These are phyloP conservation scores for Pithys albifrons DNA, from an alignment of 2,113 vertebrate species.

Conservation along the genomic window DNA sequence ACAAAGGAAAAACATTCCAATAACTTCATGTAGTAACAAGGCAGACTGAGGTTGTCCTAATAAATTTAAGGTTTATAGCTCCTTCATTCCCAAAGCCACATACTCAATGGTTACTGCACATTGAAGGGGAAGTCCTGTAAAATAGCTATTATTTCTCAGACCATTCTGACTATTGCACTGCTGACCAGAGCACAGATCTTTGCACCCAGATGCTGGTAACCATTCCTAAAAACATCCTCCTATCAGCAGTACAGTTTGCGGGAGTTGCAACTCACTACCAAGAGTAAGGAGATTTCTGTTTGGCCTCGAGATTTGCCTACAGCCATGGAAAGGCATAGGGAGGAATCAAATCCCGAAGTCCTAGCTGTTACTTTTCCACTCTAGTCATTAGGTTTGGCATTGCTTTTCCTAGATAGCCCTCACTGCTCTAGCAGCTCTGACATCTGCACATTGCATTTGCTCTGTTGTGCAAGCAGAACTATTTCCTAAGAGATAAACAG, in stretches of 20 bases:
- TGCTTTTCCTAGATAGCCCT: conserved; percentile 40
- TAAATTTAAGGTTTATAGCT: neutral
- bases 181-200: neutral
- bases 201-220: neutral
- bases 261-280: neutral
- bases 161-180: neutral
- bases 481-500: conserved; percentile 68
- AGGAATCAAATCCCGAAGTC: neutral
- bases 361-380: neutral
- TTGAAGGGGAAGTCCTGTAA: neutral
- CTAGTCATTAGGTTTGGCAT: neutral
- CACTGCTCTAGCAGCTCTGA: conserved; percentile 20
- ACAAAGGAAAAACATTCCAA: neutral
- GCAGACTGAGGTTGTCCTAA: neutral
- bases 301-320: neutral
- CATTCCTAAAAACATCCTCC: neutral
- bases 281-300: neutral
- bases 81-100: neutral
- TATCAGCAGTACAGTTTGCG: neutral
- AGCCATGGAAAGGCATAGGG: neutral
- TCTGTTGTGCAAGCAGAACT: conserved; percentile 40
- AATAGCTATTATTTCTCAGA: neutral
- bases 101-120: neutral
- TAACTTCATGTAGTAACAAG: neutral
- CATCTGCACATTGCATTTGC: conserved; percentile 46